Conservation (phyloP, 2,113 vertebrate species). For the Dasypus novemcinctus region DNA sequence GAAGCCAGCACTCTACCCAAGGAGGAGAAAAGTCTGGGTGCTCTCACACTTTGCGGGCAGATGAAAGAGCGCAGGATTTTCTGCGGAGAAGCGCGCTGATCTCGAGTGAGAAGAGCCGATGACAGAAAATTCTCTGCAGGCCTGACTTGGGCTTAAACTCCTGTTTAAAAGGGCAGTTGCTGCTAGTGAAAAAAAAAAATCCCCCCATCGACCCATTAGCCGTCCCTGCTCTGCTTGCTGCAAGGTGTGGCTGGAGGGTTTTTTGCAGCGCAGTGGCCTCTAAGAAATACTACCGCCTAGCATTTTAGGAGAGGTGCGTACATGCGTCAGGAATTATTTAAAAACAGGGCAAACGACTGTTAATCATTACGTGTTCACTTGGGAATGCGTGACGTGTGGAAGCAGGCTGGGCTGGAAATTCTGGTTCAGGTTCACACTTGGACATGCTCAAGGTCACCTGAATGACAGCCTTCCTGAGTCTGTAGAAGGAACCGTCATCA, state of each 20-base stretch:
- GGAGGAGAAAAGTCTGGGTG: not conserved
- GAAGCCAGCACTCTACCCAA: not conserved
- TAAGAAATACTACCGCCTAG: not conserved
- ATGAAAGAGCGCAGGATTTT: not conserved
- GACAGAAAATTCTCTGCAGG: not conserved
- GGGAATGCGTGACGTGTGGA: not conserved
- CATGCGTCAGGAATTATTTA: not conserved
- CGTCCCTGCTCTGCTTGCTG: too few species aligned
- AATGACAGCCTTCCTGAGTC: not conserved
- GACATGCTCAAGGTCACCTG: accelerated
- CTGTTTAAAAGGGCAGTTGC: not conserved
- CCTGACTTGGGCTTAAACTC: not conserved
- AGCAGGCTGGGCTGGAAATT: not conserved
- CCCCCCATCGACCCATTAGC: too few species aligned
- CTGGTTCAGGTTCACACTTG: not conserved
- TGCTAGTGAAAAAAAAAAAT: not conserved
- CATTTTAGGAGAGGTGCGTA: not conserved
- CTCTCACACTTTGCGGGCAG: too few species aligned
- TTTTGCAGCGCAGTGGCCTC: not conserved
- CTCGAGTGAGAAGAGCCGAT: not conserved
- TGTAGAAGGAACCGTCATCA: not conserved
- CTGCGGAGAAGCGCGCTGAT: too few species aligned
- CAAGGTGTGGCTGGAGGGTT: not conserved
- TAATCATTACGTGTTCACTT: not conserved
- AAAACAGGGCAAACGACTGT: not conserved